A percentile compares a stretch with the other conserved stretches of the same genome.
Conservation (phyloP, 2,113 vertebrate genomes). For the Etheostoma spectabile region DNA sequence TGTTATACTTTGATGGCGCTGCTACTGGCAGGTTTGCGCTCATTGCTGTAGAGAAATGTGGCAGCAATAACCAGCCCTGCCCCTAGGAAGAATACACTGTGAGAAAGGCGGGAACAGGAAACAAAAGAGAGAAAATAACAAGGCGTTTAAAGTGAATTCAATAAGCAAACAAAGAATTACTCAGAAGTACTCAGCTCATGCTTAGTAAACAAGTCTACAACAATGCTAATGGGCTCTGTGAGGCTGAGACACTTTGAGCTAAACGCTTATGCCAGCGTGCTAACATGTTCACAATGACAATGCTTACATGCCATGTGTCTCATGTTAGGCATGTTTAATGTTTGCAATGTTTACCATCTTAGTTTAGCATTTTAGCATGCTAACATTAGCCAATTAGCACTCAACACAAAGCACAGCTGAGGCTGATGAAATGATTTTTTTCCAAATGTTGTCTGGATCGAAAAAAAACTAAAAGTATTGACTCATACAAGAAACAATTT, state of each 20-base stretch:
- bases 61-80: constrained; percentile 92
- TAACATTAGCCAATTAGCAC: neutral
- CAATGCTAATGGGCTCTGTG: neutral
- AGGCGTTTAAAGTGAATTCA: neutral
- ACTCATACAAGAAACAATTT: too few relatives aligned
- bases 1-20: constrained; percentile 65
- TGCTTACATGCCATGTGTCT: neutral
- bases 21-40: constrained; percentile 86
- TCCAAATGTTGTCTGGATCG: too few relatives aligned
- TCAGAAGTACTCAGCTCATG: neutral
- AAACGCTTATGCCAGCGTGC: neutral
- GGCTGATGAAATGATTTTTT: neutral
- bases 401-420: neutral
- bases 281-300: neutral
- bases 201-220: neutral
- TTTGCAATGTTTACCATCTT: neutral
- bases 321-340: neutral
- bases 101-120: constrained; percentile 4
- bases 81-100: constrained; percentile 92
- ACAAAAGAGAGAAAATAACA: constrained; percentile 2
- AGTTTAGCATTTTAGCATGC: neutral
- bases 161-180: neutral
- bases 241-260: neutral
- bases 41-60: constrained; percentile 94
- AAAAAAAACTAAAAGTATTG: too few relatives aligned